These are phyloP conservation scores for Coccyzus lansbergi DNA, from an alignment of 2,797 vertebrate species.

Conservation along the genomic window DNA sequence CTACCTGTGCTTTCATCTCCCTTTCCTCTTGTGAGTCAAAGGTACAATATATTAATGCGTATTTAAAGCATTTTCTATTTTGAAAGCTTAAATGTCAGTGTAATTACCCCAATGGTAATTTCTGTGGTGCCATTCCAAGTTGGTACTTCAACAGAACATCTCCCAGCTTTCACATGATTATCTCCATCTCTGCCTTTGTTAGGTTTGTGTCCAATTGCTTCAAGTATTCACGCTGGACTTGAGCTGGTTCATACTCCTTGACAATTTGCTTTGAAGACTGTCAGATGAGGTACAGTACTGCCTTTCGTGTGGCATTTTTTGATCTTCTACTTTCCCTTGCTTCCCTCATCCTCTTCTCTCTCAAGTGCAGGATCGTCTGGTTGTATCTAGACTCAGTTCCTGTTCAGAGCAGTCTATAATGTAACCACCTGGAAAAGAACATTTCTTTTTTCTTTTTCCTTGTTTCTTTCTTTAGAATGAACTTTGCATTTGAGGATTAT, in stretches of 20 bases:
- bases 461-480: neutral
- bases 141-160: neutral
- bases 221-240: constrained; percentile 11
- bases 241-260: neutral
- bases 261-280: neutral
- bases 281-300: neutral
- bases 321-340: neutral
- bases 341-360: neutral
- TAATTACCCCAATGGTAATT: neutral
- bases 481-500: constrained; percentile 17
- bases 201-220: neutral
- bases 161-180: neutral
- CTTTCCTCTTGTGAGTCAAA: constrained; percentile 41
- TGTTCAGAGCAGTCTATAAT: neutral
- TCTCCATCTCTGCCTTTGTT: neutral
- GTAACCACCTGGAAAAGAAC: neutral
- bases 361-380: neutral
- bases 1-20: constrained; percentile 29
- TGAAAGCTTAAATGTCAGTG: constrained; percentile 20
- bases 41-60: constrained; percentile 4
- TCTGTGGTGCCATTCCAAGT: neutral
- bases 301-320: neutral
- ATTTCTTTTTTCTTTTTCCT: neutral
- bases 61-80: constrained; percentile 49
- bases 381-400: neutral